A percentile compares a stretch with the other conserved stretches of the same genome.
Evolutionary conservation across 2,113 vertebrate species (phyloP).

Genomic region (Nematolebias whitei): DNA sequence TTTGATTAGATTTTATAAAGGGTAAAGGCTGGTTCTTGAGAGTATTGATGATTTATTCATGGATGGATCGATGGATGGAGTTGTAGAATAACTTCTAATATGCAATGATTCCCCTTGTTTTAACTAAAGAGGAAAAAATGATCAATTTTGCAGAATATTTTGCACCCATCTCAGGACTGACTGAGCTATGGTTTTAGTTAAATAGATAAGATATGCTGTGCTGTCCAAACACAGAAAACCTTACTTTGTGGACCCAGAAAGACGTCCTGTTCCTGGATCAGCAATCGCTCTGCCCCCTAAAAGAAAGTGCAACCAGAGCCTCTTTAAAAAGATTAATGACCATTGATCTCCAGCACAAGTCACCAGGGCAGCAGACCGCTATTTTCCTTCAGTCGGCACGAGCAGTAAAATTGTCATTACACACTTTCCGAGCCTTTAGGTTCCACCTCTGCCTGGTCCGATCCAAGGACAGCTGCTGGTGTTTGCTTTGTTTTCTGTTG

Average conservation of each 20-base stretch:
- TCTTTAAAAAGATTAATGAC: constrained; percentile 80
- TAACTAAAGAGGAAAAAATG: too few relatives aligned
- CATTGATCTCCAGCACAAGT: constrained; percentile 72
- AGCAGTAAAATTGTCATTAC: constrained; percentile 69
- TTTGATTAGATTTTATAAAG: neutral
- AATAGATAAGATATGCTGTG: constrained; percentile 65
- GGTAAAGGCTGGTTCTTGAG: neutral
- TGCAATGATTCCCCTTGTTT: too few relatives aligned
- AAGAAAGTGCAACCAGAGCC: constrained; percentile 74
- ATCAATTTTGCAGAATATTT: constrained; percentile 16
- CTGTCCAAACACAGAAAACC: constrained; percentile 60
- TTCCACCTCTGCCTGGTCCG: constrained; percentile 26
- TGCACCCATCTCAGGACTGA: constrained; percentile 14
- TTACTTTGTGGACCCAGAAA: constrained; percentile 64
- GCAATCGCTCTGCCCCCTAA: constrained; percentile 68
- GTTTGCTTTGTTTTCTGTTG: constrained; percentile 40
- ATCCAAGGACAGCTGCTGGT: constrained; percentile 46
- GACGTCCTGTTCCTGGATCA: constrained; percentile 72
- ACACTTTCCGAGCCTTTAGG: constrained; percentile 51
- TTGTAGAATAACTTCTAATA: too few relatives aligned
- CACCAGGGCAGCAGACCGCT: constrained; percentile 61
- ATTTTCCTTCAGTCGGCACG: constrained; percentile 51
- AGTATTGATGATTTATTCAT: neutral
- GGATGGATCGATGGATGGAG: too few relatives aligned
- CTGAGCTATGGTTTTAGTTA: constrained; percentile 24